Percentiles rank a stretch among this genome's conserved stretches.
Conservation (phyloP, 30 jellyfish, hydroid and myxozoan species). For the Aurelia sp. region DNA sequence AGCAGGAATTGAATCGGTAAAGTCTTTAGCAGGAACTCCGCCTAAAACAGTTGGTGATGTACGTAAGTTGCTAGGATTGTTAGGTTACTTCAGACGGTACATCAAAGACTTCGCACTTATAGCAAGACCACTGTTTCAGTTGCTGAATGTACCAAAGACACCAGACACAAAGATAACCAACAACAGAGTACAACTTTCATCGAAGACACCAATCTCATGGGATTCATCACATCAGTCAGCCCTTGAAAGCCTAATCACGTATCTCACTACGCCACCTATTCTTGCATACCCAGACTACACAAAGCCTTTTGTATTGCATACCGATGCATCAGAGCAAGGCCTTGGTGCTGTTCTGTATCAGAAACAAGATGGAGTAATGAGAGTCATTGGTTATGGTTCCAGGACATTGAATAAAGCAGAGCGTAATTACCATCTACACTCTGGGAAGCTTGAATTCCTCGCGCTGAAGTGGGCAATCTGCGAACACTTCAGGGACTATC, state of each 20-base stretch:
- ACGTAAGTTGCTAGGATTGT: conserved; percentile 34
- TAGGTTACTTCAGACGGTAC: conserved; percentile 40
- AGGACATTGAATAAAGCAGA: conserved; percentile 18
- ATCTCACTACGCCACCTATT: conserved; percentile 32
- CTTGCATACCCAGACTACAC: too few relatives aligned
- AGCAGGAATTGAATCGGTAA: conserved; percentile 21
- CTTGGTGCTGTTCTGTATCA: conserved; percentile 63
- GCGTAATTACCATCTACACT: conserved; percentile 27
- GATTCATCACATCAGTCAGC: conserved; percentile 1
- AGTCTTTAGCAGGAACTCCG: not conserved
- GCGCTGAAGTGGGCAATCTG: conserved; percentile 41
- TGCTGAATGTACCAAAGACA: conserved; percentile 30
- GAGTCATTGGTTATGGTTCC: conserved; percentile 37
- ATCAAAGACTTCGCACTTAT: conserved; percentile 33
- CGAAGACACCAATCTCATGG: conserved; percentile 26
- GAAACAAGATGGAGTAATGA: conserved; percentile 8
- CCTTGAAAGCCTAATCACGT: not conserved
- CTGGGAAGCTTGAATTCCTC: not conserved
- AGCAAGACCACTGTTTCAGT: conserved; percentile 43
- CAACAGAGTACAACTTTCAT: conserved; percentile 14
- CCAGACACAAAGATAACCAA: conserved; percentile 5
- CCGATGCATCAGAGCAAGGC: conserved; percentile 55
- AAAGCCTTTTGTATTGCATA: too few relatives aligned
- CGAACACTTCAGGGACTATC: conserved; percentile 15
- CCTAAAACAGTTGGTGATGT: conserved; percentile 35